These are phyloP conservation scores for Saguinus imperator DNA, from an alignment of 2,113 vertebrate species.

Conservation along the genomic window DNA sequence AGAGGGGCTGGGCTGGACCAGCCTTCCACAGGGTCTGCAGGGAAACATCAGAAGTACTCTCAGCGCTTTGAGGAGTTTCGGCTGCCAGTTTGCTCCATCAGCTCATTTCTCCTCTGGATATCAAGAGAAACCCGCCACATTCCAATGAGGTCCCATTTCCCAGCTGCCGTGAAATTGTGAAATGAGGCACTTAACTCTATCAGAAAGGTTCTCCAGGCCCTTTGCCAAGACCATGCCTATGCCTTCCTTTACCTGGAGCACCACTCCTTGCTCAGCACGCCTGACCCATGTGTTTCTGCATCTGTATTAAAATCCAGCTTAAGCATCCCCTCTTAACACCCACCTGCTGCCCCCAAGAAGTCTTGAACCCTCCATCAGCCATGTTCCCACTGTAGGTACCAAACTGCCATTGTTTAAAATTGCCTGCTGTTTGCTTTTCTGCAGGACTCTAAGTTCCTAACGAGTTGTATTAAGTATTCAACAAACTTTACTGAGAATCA, in stretches of 20 bases:
- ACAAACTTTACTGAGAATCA: not conserved
- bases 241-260: not conserved
- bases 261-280: not conserved
- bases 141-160: not conserved
- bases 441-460: not conserved
- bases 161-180: not conserved
- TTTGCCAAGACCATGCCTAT: not conserved
- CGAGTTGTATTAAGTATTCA: not conserved
- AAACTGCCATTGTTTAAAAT: not conserved
- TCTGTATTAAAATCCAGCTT: not conserved
- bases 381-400: not conserved
- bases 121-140: not conserved
- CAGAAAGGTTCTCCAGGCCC: not conserved
- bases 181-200: not conserved
- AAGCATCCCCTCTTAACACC: not conserved
- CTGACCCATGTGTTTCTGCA: not conserved
- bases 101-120: conserved; percentile 43
- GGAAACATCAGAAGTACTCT: conserved; percentile 10
- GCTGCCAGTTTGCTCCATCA: not conserved
- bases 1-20: conserved; percentile 50
- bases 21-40: conserved; percentile 42
- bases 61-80: rapidly evolving
- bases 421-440: not conserved
- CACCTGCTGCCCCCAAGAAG: not conserved
- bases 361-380: not conserved